These are phyloP conservation scores for Sebastes vulpes DNA, from an alignment of 2,797 vertebrate genomes.

Conservation along the genomic window DNA sequence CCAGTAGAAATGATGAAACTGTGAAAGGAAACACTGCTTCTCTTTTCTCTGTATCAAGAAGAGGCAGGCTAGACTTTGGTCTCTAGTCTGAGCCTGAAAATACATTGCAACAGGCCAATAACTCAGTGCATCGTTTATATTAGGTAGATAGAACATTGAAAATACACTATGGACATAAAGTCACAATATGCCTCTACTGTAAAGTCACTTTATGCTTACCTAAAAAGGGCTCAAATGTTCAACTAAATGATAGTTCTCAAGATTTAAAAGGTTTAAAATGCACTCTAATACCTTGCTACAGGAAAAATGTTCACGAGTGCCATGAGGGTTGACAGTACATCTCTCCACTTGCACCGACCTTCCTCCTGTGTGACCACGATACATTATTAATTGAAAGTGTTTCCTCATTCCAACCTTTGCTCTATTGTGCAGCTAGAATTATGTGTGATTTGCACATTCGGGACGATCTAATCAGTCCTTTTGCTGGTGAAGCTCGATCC, in stretches of 20 bases:
- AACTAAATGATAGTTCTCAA: background rate
- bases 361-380: conserved; percentile 15
- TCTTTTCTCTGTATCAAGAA: background rate
- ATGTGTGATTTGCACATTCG: conserved; percentile 19
- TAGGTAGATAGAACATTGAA: background rate
- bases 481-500: conserved; percentile 9
- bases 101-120: background rate
- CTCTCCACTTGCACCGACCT: conserved; percentile 23
- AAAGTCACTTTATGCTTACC: background rate
- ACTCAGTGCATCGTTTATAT: too few species aligned
- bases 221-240: background rate
- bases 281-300: background rate
- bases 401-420: conserved; percentile 22
- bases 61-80: background rate
- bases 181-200: background rate
- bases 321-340: conserved; percentile 21
- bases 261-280: conserved; percentile 1
- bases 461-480: conserved; percentile 22
- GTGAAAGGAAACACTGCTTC: background rate
- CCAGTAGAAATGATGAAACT: background rate
- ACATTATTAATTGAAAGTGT: conserved; percentile 46
- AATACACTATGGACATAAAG: background rate
- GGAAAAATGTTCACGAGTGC: conserved; percentile 12
- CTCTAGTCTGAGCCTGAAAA: background rate
- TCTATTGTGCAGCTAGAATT: background rate